These are phyloP conservation scores for Aurelia coerulea DNA, from an alignment of 30 jellyfish, hydroid and myxozoan genomes.

Conservation along the genomic window DNA sequence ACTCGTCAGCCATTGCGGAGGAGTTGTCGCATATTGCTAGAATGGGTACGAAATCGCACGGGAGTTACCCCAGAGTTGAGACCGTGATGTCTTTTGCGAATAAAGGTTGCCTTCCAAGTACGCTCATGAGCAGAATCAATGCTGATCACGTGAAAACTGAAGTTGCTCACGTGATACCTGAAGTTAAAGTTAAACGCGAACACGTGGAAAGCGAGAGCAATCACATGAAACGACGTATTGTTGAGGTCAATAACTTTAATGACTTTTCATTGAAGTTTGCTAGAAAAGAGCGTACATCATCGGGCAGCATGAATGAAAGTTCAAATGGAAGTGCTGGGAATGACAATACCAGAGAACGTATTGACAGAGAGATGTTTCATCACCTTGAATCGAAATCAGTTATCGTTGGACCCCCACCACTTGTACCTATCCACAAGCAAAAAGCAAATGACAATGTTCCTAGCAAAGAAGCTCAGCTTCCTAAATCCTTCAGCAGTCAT, in stretches of 20 bases:
- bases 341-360: not conserved
- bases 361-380: not conserved
- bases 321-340: not conserved
- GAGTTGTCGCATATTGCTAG: not conserved
- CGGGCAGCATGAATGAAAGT: not conserved
- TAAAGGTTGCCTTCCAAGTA: conserved; percentile 53
- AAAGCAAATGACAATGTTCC: not conserved
- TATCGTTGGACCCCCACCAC: conserved; percentile 69
- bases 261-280: not conserved
- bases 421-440: conserved; percentile 48
- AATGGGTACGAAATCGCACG: not conserved
- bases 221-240: not conserved
- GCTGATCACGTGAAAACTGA: not conserved
- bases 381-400: conserved; percentile 19
- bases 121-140: conserved; percentile 1
- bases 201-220: not conserved
- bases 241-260: not conserved
- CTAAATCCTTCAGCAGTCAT: not conserved
- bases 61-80: conserved; percentile 31
- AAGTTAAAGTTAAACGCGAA: not conserved
- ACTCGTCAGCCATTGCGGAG: not conserved
- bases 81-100: conserved; percentile 45
- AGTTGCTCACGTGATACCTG: not conserved
- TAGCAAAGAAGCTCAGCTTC: not conserved
- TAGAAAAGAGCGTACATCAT: not conserved